Percentiles rank a stretch among this genome's conserved stretches.
Conservation (phyloP, 37 sponge, comb jelly and placozoan species). For the Amphimedon queenslandica region DNA sequence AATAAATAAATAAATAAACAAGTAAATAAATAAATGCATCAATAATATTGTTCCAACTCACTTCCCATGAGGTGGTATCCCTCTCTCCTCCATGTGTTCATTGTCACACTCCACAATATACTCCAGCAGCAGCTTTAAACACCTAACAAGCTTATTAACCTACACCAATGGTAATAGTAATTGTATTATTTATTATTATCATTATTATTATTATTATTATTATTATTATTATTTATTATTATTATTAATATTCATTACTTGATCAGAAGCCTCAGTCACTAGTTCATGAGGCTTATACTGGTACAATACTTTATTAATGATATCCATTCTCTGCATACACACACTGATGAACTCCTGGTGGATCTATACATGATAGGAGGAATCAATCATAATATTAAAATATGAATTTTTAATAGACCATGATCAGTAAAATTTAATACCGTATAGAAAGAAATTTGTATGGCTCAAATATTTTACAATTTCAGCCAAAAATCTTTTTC, state of each 20-base stretch:
- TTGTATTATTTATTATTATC: neutral
- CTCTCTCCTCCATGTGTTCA: slow-evolving; percentile 75
- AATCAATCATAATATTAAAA: too few relatives aligned
- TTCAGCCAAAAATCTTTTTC: too few relatives aligned
- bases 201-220: neutral
- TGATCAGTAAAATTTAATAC: too few relatives aligned
- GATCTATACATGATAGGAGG: too few relatives aligned
- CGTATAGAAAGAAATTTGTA: too few relatives aligned
- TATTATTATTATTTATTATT: slow-evolving; percentile 15
- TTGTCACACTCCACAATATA: slow-evolving; percentile 82
- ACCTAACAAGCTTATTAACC: slow-evolving; percentile 73
- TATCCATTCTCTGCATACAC: slow-evolving; percentile 43
- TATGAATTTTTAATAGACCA: too few relatives aligned
- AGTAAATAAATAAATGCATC: neutral
- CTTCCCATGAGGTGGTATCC: slow-evolving; percentile 86
- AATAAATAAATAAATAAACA: too few relatives aligned
- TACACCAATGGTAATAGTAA: neutral
- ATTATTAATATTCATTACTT: slow-evolving; percentile 21
- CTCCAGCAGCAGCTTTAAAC: slow-evolving; percentile 78
- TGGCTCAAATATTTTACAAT: too few relatives aligned
- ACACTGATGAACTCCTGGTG: slow-evolving; percentile 54
- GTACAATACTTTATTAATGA: slow-evolving; percentile 28
- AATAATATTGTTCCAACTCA: slow-evolving; percentile 30
- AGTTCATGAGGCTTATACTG: slow-evolving; percentile 57
- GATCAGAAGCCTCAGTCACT: slow-evolving; percentile 32